phyloP scores from a whole-genome alignment of 2,888 invertebrate genomes.

The Phaonia tiefii region DNA sequence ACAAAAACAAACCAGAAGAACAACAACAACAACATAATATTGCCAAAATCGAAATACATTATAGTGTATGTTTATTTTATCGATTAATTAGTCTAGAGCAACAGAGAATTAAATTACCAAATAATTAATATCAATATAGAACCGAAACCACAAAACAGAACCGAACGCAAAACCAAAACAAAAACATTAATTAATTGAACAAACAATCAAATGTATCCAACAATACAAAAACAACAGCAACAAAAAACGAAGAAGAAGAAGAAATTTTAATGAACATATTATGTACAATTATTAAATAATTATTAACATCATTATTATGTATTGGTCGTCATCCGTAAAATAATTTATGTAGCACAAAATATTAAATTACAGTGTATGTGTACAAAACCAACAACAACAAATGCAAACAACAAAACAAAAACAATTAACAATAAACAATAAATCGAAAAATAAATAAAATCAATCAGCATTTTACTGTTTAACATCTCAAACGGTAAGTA shows the following conservation, averaged over 20 bases:
- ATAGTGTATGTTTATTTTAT: conserved; percentile 15
- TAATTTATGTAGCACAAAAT: conserved; percentile 66
- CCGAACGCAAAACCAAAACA: conserved; percentile 3
- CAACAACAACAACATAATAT: conserved; percentile 42
- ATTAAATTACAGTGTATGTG: conserved; percentile 48
- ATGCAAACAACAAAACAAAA: conserved; percentile 26
- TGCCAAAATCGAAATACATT: conserved; percentile 5
- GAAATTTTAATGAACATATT: conserved; percentile 68
- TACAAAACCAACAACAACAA: conserved; percentile 54
- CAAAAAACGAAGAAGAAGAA: conserved; percentile 48
- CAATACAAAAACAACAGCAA: conserved; percentile 25
- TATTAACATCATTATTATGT: conserved; percentile 52
- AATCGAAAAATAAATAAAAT: conserved; percentile 33
- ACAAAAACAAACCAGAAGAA: too few species aligned
- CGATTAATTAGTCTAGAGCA: conserved; percentile 18
- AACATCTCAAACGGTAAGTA: neutral
- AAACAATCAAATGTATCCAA: conserved; percentile 49
- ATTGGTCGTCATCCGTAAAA: conserved; percentile 64
- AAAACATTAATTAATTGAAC: conserved; percentile 36
- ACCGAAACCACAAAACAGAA: neutral
- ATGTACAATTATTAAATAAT: conserved; percentile 49
- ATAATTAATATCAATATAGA: conserved; percentile 1
- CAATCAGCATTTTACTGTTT: neutral
- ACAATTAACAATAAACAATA: conserved; percentile 47
- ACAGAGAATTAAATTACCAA: conserved; percentile 33